Evolutionary conservation across 2,113 vertebrate species (phyloP).

Genomic region (Equus przewalskii): DNA sequence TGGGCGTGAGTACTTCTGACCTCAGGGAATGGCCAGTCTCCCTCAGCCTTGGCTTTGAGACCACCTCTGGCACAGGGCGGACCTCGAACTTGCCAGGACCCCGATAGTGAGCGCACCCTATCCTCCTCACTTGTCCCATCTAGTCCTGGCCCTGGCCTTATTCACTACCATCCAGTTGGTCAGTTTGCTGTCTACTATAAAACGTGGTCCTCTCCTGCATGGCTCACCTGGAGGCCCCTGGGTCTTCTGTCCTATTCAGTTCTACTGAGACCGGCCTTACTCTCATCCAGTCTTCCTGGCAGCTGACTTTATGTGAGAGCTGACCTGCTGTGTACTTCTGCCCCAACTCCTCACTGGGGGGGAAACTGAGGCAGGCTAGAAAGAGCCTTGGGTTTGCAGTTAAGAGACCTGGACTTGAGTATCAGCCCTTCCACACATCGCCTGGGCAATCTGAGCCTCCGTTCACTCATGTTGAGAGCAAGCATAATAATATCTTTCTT

Average conservation of each 20-base stretch:
- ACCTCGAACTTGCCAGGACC: background rate
- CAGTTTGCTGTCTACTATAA: background rate
- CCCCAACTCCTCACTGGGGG: too few species aligned
- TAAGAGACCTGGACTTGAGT: background rate
- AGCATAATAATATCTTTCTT: background rate
- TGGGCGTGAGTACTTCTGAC: fast-evolving
- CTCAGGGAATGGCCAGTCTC: fast-evolving
- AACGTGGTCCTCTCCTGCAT: too few species aligned
- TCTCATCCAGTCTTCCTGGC: background rate
- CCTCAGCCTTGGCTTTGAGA: background rate
- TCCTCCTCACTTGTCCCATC: background rate
- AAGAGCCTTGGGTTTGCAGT: background rate
- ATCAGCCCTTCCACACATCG: fast-evolving
- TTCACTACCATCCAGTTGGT: too few species aligned
- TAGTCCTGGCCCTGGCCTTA: background rate
- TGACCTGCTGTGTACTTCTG: background rate
- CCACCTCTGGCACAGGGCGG: background rate
- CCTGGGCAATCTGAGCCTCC: too few species aligned
- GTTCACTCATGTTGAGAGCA: background rate
- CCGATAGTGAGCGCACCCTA: fast-evolving
- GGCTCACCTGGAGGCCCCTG: too few species aligned
- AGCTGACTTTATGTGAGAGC: background rate
- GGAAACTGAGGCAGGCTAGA: background rate
- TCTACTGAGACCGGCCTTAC: background rate
- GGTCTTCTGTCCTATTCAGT: background rate